Conservation (phyloP, 2,888 invertebrate genomes). For the Tromatobia lineatoria region DNA sequence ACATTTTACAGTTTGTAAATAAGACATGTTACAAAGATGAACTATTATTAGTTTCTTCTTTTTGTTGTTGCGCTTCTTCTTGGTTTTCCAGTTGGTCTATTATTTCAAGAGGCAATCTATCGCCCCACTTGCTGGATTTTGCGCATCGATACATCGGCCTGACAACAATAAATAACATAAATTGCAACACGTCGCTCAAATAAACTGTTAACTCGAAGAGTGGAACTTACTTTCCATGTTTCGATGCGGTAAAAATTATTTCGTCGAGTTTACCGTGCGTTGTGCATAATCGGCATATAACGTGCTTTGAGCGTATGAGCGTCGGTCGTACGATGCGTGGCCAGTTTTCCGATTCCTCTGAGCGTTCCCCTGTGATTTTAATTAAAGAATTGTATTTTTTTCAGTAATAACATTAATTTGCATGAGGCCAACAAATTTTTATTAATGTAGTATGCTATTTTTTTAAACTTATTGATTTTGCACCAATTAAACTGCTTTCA, state of each 20-base stretch:
- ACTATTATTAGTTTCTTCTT: slow-evolving; percentile 15
- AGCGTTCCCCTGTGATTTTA: slow-evolving; percentile 83
- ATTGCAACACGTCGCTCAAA: slow-evolving; percentile 14
- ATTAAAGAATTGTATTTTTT: slow-evolving; percentile 24
- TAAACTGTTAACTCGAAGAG: slow-evolving; percentile 24
- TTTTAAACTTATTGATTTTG: too few relatives aligned
- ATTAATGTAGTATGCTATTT: too few relatives aligned
- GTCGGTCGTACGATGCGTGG: slow-evolving; percentile 93
- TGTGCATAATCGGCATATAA: slow-evolving; percentile 93
- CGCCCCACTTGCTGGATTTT: slow-evolving; percentile 92
- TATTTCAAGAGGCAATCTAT: slow-evolving; percentile 90
- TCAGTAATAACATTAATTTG: too few relatives aligned
- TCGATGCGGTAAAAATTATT: slow-evolving; percentile 91
- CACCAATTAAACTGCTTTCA: too few relatives aligned
- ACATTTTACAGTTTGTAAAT: slow-evolving; percentile 9
- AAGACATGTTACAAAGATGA: slow-evolving; percentile 10
- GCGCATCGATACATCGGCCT: slow-evolving; percentile 91
- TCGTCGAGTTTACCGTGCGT: slow-evolving; percentile 91
- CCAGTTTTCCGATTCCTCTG: slow-evolving; percentile 88
- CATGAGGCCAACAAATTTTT: too few relatives aligned
- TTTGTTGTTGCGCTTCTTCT: neutral
- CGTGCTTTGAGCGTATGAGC: slow-evolving; percentile 90
- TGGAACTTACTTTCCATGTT: slow-evolving; percentile 90
- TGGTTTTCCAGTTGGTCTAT: slow-evolving; percentile 17
- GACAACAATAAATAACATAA: slow-evolving; percentile 69